These are phyloP conservation scores for Poecilia wingei DNA, from an alignment of 2,797 vertebrate genomes.

Conservation along the genomic window DNA sequence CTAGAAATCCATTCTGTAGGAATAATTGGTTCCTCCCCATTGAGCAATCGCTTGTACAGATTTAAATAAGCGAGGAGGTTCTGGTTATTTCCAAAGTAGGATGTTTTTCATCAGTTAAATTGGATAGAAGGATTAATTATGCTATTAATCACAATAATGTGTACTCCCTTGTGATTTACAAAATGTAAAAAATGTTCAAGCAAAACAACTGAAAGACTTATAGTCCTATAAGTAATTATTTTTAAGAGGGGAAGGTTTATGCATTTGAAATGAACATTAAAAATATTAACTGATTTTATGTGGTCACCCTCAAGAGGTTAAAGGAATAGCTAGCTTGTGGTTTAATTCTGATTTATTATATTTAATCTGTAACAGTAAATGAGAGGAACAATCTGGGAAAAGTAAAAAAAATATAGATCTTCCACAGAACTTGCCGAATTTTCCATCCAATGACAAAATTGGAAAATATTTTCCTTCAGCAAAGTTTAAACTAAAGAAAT, in stretches of 20 bases:
- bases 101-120: constrained; percentile 1
- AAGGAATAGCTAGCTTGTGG: not conserved
- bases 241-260: not conserved
- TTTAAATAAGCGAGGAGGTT: constrained; percentile 15
- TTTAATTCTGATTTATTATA: not conserved
- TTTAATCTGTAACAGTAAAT: not conserved
- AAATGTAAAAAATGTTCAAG: not conserved
- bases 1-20: not conserved
- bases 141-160: not conserved
- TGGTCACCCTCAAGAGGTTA: not conserved
- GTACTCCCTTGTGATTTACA: not conserved
- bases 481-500: not conserved
- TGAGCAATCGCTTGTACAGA: not conserved
- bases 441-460: not conserved
- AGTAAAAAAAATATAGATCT: not conserved
- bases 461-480: not conserved
- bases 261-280: not conserved
- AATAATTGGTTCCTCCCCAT: constrained; percentile 1
- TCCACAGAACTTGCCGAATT: not conserved
- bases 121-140: not conserved
- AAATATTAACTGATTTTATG: not conserved
- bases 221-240: not conserved
- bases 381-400: not conserved
- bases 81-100: constrained; percentile 14
- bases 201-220: not conserved